Evolutionary conservation across 2,113 vertebrate species (phyloP).

Genomic region (Anas platyrhynchos): DNA sequence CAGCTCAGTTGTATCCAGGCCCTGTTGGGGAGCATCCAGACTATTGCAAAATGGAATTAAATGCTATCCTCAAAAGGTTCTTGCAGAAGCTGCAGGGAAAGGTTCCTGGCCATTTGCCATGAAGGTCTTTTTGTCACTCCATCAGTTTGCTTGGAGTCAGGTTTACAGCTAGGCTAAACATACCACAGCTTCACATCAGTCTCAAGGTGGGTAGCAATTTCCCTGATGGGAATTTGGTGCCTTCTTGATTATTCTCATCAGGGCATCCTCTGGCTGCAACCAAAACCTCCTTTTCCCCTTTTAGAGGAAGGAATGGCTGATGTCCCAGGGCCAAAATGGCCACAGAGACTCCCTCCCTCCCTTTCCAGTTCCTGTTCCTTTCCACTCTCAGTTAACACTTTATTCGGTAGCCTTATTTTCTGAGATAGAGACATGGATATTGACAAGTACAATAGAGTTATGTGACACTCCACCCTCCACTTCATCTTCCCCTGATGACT

Average conservation of each 20-base stretch:
- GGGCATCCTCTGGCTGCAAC: not conserved
- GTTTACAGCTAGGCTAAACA: not conserved
- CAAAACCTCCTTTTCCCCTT: not conserved
- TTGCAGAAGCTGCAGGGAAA: not conserved
- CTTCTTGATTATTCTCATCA: not conserved
- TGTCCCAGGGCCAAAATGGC: not conserved
- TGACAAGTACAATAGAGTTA: not conserved
- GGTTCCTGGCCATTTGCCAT: not conserved
- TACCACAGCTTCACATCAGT: not conserved
- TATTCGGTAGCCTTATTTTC: not conserved
- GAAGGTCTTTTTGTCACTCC: not conserved
- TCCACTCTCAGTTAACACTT: not conserved
- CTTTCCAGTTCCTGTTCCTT: not conserved
- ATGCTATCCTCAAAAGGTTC: not conserved
- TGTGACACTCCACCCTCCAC: not conserved
- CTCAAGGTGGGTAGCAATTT: not conserved
- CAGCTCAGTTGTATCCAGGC: not conserved
- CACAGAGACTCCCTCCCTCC: not conserved
- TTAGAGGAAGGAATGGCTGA: not conserved
- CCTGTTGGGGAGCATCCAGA: accelerated
- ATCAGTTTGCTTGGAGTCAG: not conserved
- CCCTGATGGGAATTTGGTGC: not conserved
- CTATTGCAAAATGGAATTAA: not conserved
- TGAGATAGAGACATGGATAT: not conserved
- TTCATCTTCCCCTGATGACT: not conserved